These are phyloP conservation scores for Poeciliopsis turneri DNA, from an alignment of 2,797 vertebrate genomes.

Conservation along the genomic window DNA sequence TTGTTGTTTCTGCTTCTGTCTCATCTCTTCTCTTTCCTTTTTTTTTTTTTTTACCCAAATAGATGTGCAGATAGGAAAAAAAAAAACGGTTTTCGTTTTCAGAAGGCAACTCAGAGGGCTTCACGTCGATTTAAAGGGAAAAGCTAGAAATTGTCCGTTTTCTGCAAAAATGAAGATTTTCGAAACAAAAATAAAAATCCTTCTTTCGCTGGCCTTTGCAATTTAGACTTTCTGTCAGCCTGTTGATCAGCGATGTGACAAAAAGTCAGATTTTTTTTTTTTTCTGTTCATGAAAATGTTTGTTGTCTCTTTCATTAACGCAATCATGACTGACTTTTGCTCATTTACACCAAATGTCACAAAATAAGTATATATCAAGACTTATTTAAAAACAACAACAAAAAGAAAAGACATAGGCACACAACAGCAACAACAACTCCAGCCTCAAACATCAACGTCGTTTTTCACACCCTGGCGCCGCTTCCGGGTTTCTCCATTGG, in stretches of 20 bases:
- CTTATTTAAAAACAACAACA: not conserved
- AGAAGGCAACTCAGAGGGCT: not conserved
- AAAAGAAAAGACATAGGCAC: no score
- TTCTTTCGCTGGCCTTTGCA: not conserved
- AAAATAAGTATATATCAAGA: not conserved
- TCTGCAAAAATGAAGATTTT: not conserved
- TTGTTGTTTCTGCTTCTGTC: not conserved
- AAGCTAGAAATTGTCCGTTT: not conserved
- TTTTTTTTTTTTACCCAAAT: not conserved
- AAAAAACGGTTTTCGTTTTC: not conserved
- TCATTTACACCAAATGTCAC: not conserved
- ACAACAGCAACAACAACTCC: not conserved
- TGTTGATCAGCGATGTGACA: not conserved
- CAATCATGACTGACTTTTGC: not conserved
- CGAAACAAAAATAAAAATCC: no score
- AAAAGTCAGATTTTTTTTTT: not conserved
- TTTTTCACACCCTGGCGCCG: not conserved
- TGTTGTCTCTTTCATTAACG: not conserved
- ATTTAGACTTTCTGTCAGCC: not conserved
- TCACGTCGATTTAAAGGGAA: not conserved
- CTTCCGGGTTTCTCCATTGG: not conserved
- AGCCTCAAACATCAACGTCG: not conserved
- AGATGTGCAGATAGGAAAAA: not conserved
- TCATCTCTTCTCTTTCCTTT: not conserved
- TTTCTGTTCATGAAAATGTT: no score